phyloP scores from a whole-genome alignment of 2,113 vertebrate species.

The Clarias magur region DNA sequence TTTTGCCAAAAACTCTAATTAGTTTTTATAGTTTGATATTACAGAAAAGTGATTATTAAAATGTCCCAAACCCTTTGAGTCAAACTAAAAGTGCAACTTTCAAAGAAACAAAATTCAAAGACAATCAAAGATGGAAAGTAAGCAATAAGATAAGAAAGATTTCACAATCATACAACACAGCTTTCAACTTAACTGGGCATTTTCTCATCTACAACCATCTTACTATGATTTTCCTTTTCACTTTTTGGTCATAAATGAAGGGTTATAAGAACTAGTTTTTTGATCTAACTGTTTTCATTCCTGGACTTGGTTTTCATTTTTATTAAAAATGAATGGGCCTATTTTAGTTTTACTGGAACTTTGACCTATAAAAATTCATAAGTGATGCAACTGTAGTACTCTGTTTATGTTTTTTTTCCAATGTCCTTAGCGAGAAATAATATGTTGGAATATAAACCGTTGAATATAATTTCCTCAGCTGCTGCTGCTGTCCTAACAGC shows the following conservation, averaged over 20 bases:
- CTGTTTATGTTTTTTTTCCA: conserved; percentile 22
- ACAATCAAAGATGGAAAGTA: background rate
- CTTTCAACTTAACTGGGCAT: background rate
- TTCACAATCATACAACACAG: background rate
- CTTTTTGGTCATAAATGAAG: background rate
- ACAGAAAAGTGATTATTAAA: background rate
- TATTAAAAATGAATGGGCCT: background rate
- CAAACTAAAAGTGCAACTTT: background rate
- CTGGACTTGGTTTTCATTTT: background rate
- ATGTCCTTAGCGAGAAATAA: background rate
- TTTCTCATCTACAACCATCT: background rate
- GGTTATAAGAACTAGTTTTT: background rate
- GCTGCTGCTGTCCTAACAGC: background rate
- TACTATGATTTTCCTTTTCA: background rate
- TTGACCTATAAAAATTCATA: background rate
- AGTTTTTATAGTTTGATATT: background rate
- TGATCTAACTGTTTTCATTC: background rate
- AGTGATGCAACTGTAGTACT: background rate
- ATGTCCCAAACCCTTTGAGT: background rate
- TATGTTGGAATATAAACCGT: background rate
- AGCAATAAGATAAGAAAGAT: background rate
- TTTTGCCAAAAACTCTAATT: background rate
- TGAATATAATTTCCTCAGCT: conserved; percentile 25
- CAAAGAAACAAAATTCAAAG: background rate
- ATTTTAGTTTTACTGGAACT: conserved; percentile 11